Base-by-base conservation (phyloP, 2,888 invertebrate species). In the Patella pellucida region DNA sequence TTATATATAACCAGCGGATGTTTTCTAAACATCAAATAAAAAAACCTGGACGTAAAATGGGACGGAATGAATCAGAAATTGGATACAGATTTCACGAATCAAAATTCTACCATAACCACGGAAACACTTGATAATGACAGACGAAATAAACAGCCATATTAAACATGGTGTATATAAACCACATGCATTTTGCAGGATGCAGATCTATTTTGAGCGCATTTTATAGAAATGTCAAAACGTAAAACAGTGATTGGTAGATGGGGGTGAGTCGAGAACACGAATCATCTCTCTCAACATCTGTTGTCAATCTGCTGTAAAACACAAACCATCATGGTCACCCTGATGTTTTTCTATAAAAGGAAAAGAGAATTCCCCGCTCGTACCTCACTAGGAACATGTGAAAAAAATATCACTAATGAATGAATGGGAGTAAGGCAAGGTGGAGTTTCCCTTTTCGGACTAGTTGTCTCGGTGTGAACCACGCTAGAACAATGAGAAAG, bases 401-500 rank as follows among this genome's bases (percentile, higher is more conserved):
- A 62, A 62, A 62, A 54, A 56, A 62, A 62, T 62, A 23, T 23
- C 11, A 12, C 19, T 62, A 62, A 62, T 62, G 23, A 62, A 62
- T 62, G 62, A 62, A 62, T 23, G 62, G 11, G 62, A 23, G 19
- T 23, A 19, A 62, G 16, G 62, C 19, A 23, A 62, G 62, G 62
- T 62, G 62, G 62, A 62, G 62, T 62, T 62, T 62, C 62, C 62
- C 23, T 62, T n/a, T 16, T 62, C 19, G 41, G 41, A 41, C 41
- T 41, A 7, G 41, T 41, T 41, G 41, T 41, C 41, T 41, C 41
- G 41, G 41, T 41, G 41, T 41, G 41, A 41, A 41, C 41, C 9
- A 7, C 41, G 41, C 41, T 41, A 41, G 41, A 41, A 41, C 41
- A 41, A 41, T 41, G 41, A 41, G 41, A 41, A 41, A 41, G 41